Evolutionary conservation across 1,140 invertebrate genomes (phyloP).

Genomic region (Paralvinella palmiformis): DNA sequence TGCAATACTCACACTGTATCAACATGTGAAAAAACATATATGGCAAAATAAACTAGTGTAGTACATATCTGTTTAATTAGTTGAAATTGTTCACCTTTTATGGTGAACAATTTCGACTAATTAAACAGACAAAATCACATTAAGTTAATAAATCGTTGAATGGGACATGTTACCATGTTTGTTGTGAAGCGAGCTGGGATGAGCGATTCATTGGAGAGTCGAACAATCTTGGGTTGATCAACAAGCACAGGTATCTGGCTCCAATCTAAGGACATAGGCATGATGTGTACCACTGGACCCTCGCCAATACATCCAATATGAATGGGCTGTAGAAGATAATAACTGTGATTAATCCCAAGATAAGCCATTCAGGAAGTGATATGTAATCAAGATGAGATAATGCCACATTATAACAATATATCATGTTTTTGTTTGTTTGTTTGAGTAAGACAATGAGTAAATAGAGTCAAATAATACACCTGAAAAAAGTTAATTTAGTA

Average conservation of each 20-base stretch:
- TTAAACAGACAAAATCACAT: not conserved
- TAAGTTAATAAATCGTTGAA: not conserved
- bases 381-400: too few species aligned
- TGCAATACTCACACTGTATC: too few species aligned
- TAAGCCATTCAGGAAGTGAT: too few species aligned
- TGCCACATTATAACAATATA: too few species aligned
- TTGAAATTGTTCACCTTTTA: not conserved
- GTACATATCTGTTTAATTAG: too few species aligned
- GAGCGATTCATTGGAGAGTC: slow-evolving; percentile 48
- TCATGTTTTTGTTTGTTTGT: too few species aligned
- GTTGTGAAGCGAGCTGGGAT: slow-evolving; percentile 49
- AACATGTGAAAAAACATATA: too few species aligned
- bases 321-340: slow-evolving; percentile 32
- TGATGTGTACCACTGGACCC: slow-evolving; percentile 49
- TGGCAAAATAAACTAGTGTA: too few species aligned
- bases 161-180: slow-evolving; percentile 35
- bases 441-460: too few species aligned
- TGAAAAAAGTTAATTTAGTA: too few species aligned
- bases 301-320: slow-evolving; percentile 48
- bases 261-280: slow-evolving; percentile 44
- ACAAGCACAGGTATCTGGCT: slow-evolving; percentile 44
- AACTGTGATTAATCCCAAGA: too few species aligned
- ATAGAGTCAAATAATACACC: too few species aligned
- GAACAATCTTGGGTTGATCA: slow-evolving; percentile 33
- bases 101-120: not conserved